Evolutionary conservation across 2,113 vertebrate genomes (phyloP).

Genomic region (Maccullochella peelii): DNA sequence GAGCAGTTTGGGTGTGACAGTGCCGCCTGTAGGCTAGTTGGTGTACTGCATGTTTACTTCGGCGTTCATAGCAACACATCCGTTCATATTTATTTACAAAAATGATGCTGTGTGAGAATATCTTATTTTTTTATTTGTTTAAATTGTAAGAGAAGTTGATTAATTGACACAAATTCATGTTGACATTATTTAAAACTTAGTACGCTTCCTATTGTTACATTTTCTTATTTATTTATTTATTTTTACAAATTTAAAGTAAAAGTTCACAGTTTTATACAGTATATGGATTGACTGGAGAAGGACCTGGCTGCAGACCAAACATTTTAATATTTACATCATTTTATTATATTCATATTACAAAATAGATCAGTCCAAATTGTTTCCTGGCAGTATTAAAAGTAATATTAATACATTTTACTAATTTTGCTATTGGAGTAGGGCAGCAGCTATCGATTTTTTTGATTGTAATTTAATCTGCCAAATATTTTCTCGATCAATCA

Average conservation of each 20-base stretch:
- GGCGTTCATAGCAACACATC: not conserved
- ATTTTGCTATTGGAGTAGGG: too few relatives aligned
- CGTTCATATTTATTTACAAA: not conserved
- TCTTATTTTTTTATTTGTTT: not conserved
- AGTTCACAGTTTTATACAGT: too few relatives aligned
- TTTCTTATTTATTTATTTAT: too few relatives aligned
- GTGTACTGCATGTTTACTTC: not conserved
- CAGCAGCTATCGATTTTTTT: too few relatives aligned
- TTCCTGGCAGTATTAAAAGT: not conserved
- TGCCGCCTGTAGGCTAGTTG: not conserved
- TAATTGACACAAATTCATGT: not conserved
- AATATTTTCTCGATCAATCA: too few relatives aligned
- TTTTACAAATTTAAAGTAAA: too few relatives aligned
- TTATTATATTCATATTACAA: not conserved
- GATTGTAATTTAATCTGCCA: too few relatives aligned
- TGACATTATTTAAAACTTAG: not conserved
- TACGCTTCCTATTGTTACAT: too few relatives aligned
- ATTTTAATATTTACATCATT: not conserved
- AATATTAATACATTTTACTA: too few relatives aligned
- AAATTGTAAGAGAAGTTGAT: not conserved
- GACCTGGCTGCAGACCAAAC: too few relatives aligned
- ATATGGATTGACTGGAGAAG: too few relatives aligned
- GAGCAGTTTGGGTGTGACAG: not conserved
- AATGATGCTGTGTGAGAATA: not conserved
- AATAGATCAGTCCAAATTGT: not conserved